Conservation (phyloP, 2,113 vertebrate species). For the Bubo blakistoni region DNA sequence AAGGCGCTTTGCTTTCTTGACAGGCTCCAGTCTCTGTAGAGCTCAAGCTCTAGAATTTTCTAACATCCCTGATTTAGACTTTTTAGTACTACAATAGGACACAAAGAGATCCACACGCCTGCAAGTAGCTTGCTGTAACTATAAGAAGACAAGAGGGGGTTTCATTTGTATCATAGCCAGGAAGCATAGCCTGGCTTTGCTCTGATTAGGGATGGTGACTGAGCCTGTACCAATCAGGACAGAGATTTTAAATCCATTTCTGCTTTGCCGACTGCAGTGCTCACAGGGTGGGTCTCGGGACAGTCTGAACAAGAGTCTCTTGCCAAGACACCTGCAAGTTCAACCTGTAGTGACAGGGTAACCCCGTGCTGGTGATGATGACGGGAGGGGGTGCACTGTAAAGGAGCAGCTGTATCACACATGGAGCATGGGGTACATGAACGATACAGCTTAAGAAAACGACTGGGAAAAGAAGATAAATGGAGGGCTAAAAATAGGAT, state of each 20-base stretch:
- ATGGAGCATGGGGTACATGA: not conserved
- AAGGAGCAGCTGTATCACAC: not conserved
- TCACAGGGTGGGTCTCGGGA: not conserved
- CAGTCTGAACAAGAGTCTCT: fast-evolving
- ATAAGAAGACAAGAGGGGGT: not conserved
- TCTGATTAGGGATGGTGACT: not conserved
- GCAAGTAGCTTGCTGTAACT: not conserved
- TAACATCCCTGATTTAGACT: not conserved
- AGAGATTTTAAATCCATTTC: not conserved
- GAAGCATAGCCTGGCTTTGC: not conserved
- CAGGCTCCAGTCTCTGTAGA: not conserved
- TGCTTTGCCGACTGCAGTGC: not conserved
- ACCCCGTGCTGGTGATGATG: fast-evolving
- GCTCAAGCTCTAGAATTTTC: not conserved
- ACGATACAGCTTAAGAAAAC: not conserved
- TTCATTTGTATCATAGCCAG: fast-evolving
- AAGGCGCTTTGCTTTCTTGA: not conserved
- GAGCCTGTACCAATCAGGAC: not conserved
- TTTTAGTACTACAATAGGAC: not conserved
- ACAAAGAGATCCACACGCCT: fast-evolving
- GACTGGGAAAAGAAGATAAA: not conserved
- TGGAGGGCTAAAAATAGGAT: not conserved
- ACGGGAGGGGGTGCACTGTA: fast-evolving
- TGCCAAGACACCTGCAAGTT: not conserved
- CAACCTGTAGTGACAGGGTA: not conserved